These are phyloP conservation scores for Acrobeloides nanus DNA, from an alignment of 2,888 invertebrate genomes.

Conservation along the genomic window DNA sequence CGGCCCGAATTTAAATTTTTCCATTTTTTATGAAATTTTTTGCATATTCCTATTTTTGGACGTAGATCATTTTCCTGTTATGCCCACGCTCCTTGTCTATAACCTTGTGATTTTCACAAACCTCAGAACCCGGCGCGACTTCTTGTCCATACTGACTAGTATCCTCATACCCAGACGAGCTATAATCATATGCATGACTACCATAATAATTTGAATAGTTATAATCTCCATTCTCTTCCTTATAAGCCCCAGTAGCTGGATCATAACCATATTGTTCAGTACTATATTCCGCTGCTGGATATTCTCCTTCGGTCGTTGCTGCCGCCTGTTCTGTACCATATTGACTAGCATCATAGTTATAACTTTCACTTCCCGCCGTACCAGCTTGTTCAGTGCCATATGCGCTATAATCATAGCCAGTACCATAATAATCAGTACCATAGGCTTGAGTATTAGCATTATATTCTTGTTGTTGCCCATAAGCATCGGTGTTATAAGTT, in stretches of 20 bases:
- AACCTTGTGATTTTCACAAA: no score
- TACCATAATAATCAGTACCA: neutral
- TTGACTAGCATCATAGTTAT: constrained; percentile 9
- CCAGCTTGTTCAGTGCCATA: constrained; percentile 9
- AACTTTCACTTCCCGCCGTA: constrained; percentile 16
- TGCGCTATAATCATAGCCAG: constrained; percentile 7
- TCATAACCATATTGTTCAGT: neutral
- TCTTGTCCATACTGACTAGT: constrained; percentile 12
- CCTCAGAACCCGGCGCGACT: no score
- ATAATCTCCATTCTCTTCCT: neutral
- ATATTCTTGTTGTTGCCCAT: neutral
- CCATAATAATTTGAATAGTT: constrained; percentile 2
- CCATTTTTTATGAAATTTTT: no score
- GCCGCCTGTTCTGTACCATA: neutral
- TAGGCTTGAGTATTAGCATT: constrained; percentile 3
- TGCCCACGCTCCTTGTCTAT: no score
- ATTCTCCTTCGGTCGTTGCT: constrained; percentile 4
- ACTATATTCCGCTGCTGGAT: constrained; percentile 6
- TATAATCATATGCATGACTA: neutral
- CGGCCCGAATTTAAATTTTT: no score
- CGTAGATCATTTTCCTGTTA: no score
- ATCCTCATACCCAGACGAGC: constrained; percentile 1
- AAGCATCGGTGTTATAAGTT: neutral
- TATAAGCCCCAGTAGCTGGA: neutral
- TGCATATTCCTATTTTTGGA: no score